phyloP scores from a whole-genome alignment of 2,888 invertebrate genomes.

The Trissolcus brochymenae region DNA sequence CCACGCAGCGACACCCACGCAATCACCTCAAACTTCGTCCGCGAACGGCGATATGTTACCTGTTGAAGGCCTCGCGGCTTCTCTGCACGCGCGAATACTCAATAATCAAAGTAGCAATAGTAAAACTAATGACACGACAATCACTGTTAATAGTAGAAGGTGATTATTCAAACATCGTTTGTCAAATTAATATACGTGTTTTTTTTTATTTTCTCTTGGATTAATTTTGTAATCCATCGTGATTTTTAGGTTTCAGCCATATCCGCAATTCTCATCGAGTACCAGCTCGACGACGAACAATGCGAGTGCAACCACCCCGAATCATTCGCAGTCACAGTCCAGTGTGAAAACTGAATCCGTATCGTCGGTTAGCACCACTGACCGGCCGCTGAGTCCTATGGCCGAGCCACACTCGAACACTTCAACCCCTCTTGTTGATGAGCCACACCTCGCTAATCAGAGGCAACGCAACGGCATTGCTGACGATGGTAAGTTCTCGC shows the following conservation, averaged over 20 bases:
- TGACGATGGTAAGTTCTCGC: constrained; percentile 71
- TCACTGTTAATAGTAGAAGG: constrained; percentile 45
- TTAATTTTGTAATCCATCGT: not conserved
- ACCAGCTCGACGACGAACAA: constrained; percentile 65
- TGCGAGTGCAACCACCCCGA: constrained; percentile 59
- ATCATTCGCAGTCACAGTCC: constrained; percentile 69
- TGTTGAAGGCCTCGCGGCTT: constrained; percentile 86
- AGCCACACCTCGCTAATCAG: constrained; percentile 74
- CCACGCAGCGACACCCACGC: constrained; percentile 64
- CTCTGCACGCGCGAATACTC: constrained; percentile 87
- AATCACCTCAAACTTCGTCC: constrained; percentile 61
- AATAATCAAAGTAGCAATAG: constrained; percentile 78
- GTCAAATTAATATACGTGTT: not conserved
- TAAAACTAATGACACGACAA: constrained; percentile 51
- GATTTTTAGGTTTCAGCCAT: constrained; percentile 70
- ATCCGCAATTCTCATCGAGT: constrained; percentile 69
- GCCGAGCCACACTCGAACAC: constrained; percentile 83
- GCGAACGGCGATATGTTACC: constrained; percentile 71
- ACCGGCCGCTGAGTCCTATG: constrained; percentile 79
- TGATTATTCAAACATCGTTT: constrained; percentile 7
- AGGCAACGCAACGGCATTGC: constrained; percentile 71
- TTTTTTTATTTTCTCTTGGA: not conserved
- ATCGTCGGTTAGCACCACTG: constrained; percentile 72
- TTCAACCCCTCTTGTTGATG: constrained; percentile 81
- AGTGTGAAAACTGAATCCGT: constrained; percentile 70